Evolutionary conservation across 2,888 invertebrate genomes (phyloP).

Genomic region (Monopis laevigella): DNA sequence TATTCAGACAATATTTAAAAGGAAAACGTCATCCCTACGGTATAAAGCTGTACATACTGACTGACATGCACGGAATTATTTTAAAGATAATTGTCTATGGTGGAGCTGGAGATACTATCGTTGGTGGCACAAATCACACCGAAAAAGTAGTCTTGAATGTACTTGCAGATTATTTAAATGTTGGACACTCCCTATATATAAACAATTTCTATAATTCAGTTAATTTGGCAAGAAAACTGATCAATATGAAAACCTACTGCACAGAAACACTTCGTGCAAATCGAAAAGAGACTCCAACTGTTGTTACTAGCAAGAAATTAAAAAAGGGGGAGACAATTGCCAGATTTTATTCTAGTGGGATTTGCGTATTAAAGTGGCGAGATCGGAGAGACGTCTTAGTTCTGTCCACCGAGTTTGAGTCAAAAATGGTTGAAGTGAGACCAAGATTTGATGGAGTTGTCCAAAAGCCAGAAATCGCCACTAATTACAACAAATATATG

Average conservation of each 20-base stretch:
- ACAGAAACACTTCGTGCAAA: conserved; percentile 13
- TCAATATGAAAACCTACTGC: conserved; percentile 8
- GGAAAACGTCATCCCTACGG: not conserved
- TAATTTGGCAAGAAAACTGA: conserved; percentile 3
- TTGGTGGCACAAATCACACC: conserved; percentile 2
- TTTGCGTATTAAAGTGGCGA: conserved; percentile 19
- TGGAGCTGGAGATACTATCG: not conserved
- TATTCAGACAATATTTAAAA: not conserved
- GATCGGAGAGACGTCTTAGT: conserved; percentile 18
- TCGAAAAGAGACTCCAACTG: conserved; percentile 14
- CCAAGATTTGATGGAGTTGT: conserved; percentile 18
- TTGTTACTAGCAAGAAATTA: conserved; percentile 4
- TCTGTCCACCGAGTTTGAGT: conserved; percentile 18
- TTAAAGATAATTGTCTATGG: conserved; percentile 9
- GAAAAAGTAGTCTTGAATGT: conserved; percentile 8
- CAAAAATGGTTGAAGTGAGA: conserved; percentile 19
- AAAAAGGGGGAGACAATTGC: conserved; percentile 10
- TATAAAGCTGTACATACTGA: conserved; percentile 1
- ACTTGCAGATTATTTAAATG: conserved; percentile 1
- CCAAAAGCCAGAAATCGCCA: conserved; percentile 19
- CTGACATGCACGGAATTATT: conserved; percentile 3
- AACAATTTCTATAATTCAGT: conserved; percentile 8
- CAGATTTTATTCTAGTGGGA: conserved; percentile 5
- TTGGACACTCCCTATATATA: conserved; percentile 4
- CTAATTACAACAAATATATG: conserved; percentile 21